Evolutionary conservation across 2,113 vertebrate genomes (phyloP).

Genomic region (Dicrurus megarhynchus): DNA sequence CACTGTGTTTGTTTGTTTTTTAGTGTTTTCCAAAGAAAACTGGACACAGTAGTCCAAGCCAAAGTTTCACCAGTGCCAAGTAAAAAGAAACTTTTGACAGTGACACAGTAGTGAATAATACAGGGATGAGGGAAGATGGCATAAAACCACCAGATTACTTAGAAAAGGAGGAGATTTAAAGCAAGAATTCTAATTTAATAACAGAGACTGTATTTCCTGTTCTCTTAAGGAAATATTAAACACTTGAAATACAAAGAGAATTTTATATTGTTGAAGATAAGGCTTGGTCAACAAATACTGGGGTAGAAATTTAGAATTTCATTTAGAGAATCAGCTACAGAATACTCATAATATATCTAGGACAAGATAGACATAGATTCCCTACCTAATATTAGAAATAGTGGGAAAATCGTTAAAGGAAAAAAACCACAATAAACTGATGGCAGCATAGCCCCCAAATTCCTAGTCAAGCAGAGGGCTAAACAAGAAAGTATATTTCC

Average conservation of each 20-base stretch:
- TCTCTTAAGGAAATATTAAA: not conserved
- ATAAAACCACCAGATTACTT: not conserved
- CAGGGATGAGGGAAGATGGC: not conserved
- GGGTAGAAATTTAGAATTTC: not conserved
- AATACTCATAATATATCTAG: not conserved
- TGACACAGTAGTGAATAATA: not conserved
- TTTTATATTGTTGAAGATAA: not conserved
- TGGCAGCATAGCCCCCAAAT: not conserved
- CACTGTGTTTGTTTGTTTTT: not conserved
- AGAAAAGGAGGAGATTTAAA: not conserved
- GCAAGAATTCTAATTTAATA: not conserved
- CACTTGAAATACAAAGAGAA: not conserved
- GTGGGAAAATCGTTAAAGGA: not conserved
- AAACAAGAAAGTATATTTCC: not conserved
- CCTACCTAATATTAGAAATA: not conserved
- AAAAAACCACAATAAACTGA: not conserved
- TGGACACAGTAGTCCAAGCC: not conserved
- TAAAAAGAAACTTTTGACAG: not conserved
- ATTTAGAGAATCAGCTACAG: not conserved
- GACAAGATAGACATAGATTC: not conserved
- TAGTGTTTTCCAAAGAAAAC: not conserved
- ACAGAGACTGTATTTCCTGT: not conserved
- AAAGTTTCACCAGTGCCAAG: not conserved
- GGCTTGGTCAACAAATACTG: not conserved
- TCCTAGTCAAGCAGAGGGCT: not conserved